Evolutionary conservation across 1,140 invertebrate species (phyloP).

Genomic region (Asbolus verrucosus): DNA sequence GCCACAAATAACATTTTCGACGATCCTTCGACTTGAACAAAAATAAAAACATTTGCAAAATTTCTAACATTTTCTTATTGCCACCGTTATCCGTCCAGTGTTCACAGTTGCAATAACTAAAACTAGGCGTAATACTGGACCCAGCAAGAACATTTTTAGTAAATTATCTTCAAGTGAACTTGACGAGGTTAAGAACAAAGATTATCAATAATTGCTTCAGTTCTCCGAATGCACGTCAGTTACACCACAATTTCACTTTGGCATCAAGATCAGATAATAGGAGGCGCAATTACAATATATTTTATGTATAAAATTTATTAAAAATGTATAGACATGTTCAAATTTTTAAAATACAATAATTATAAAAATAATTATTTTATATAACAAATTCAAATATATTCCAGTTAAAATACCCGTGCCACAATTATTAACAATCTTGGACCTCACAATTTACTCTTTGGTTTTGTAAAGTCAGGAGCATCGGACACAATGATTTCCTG

Average conservation of each 20-base stretch:
- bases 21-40: constrained; percentile 86
- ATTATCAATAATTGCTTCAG: too few species aligned
- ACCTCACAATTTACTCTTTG: constrained; percentile 52
- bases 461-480: constrained; percentile 55
- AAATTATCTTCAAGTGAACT: too few species aligned
- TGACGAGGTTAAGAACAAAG: too few species aligned
- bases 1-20: constrained; percentile 74
- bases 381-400: constrained; percentile 30
- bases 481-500: constrained; percentile 71
- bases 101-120: constrained; percentile 42
- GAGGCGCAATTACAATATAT: too few species aligned
- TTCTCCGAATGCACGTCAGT: too few species aligned
- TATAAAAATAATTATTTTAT: constrained; percentile 36
- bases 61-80: constrained; percentile 77
- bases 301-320: neutral
- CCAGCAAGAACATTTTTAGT: too few species aligned
- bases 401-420: neutral
- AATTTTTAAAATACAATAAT: neutral
- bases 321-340: neutral
- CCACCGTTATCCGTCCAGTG: constrained; percentile 55
- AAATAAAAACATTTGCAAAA: constrained; percentile 85
- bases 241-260: too few species aligned
- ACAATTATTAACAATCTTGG: neutral
- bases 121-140: too few species aligned
- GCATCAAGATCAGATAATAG: too few species aligned